phyloP scores from a whole-genome alignment of 2,113 vertebrate genomes.

The Paracyprichromis sp. region DNA sequence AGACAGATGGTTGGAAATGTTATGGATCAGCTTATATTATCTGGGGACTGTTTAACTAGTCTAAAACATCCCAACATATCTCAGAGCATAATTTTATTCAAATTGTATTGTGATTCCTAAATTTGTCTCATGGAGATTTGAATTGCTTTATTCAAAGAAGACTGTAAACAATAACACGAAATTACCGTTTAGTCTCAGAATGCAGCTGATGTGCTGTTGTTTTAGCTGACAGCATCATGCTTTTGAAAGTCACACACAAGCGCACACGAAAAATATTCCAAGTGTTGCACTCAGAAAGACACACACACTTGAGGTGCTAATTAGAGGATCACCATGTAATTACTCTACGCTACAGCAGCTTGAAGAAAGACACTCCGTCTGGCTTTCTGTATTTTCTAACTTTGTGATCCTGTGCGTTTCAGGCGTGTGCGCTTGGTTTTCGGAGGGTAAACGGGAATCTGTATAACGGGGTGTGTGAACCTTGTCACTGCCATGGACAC shows the following conservation, averaged over 20 bases:
- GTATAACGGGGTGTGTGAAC: slow-evolving; percentile 53
- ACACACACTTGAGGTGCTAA: background rate
- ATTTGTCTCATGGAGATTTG: background rate
- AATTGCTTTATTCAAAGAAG: background rate
- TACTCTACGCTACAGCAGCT: background rate
- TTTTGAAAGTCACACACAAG: background rate
- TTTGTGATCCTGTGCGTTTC: slow-evolving; percentile 5
- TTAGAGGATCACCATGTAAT: background rate
- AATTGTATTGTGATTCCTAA: background rate
- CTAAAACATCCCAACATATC: background rate
- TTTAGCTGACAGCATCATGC: background rate
- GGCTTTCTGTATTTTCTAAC: background rate
- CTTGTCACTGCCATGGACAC: slow-evolving; percentile 55
- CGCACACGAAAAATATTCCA: background rate
- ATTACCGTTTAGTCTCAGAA: background rate
- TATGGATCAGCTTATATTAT: background rate
- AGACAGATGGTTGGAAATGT: background rate
- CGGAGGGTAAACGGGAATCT: slow-evolving; percentile 48
- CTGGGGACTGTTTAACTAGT: background rate
- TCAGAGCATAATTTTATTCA: background rate
- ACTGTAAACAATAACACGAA: background rate
- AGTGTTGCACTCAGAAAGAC: background rate
- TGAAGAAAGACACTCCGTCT: background rate
- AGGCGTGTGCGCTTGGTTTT: slow-evolving; percentile 44
- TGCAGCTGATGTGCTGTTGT: background rate